Evolutionary conservation across 2,797 vertebrate species (phyloP).

Genomic region (Aeoliscus strigatus): DNA sequence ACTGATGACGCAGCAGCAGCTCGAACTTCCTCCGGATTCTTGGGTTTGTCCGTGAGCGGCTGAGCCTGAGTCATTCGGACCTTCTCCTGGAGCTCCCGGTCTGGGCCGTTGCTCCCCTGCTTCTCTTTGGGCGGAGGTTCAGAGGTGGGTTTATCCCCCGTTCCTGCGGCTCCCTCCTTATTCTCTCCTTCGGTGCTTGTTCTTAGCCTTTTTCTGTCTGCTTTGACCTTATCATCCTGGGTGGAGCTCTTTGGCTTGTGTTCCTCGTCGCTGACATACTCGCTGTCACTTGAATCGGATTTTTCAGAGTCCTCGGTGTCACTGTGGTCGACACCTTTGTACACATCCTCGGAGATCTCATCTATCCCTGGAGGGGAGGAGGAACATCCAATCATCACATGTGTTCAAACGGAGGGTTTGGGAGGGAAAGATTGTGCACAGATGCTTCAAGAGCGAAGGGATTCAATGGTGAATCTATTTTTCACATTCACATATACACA

Average conservation of each 20-base stretch:
- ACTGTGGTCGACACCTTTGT: constrained; percentile 88
- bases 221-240: constrained; percentile 81
- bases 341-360: constrained; percentile 93
- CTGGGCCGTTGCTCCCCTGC: constrained; percentile 62
- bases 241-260: constrained; percentile 85
- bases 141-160: constrained; percentile 69
- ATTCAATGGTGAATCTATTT: no score
- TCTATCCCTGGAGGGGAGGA: constrained; percentile 89
- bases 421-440: no score
- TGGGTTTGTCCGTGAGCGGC: constrained; percentile 78
- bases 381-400: no score
- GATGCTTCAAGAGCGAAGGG: no score
- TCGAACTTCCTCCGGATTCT: constrained; percentile 82
- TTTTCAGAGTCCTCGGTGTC: constrained; percentile 97
- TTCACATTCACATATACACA: no score
- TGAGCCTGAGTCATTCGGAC: constrained; percentile 73
- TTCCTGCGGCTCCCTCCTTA: constrained; percentile 73
- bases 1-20: constrained; percentile 58
- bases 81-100: constrained; percentile 85
- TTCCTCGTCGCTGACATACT: constrained; percentile 89
- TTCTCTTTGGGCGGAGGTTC: constrained; percentile 81
- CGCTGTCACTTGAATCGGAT: constrained; percentile 93
- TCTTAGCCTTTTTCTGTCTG: constrained; percentile 84
- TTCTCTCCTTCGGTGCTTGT: constrained; percentile 71
- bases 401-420: no score